Evolutionary conservation across 2,888 invertebrate genomes (phyloP), one percentile per base, ranked within the genome.

Genomic region (Scelioninae gen. 1): DNA sequence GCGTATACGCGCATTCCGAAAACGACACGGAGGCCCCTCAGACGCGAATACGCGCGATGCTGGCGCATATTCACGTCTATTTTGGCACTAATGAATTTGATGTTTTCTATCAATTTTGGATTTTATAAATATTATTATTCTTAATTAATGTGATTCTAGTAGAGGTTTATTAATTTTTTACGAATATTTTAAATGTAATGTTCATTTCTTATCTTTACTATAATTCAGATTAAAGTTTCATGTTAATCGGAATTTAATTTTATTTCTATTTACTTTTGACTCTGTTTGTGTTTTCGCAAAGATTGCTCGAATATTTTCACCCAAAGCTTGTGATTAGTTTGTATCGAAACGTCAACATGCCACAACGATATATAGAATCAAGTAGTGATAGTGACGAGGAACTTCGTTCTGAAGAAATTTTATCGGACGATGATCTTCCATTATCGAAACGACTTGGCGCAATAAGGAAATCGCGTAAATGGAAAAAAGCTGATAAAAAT

Each of bases 1-100:
- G 40, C 40, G 40, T 40, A 40, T 40, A 40, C 40, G 40, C 40
- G 40, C 40, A 40, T 40, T 40, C 40, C 40, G 40, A 40, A 40
- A 40, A 8, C 40, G 40, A 40, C 40, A 40, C 40, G 40, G 40
- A 40, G 40, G 40, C 40, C 40, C 40, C 40, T 40, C 40, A 40
- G 40, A 40, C 40, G 40, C 40, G 40, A 40, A 40, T 40, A 40
- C 40, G 40, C 40, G 40, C 40, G 40, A 40, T 40, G 40, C 40
- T 40, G 40, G 40, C 40, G 40, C 40, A 11, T 40, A 10, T 40
- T 40, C 23, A 23, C 23, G 23, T 23, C 23, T 23, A 23, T 23
- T 23, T 23, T 23, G 23, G 23, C 23, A 23, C 23, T 23, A 23
- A 23, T 23, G 23, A 23, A 23, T 23, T 23, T 23, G 23, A 23